phyloP scores from a whole-genome alignment of 2,888 invertebrate species.

The Ophion obscuratus region DNA sequence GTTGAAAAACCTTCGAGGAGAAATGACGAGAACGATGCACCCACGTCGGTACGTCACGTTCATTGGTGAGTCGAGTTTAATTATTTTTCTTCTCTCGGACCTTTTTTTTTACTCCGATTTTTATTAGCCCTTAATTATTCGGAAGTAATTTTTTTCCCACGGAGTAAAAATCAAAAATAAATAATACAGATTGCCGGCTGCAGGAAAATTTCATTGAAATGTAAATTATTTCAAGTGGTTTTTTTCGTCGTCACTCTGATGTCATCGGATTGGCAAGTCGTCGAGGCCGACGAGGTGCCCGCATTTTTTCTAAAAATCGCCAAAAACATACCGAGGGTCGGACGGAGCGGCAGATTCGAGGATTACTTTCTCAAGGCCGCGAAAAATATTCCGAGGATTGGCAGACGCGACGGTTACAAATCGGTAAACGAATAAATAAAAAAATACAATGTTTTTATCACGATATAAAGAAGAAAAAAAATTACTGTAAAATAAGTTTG shows the following conservation, averaged over 20 bases:
- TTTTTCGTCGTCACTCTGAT: constrained; percentile 60
- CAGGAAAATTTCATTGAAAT: not conserved
- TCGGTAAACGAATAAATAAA: constrained; percentile 64
- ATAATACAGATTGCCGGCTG: not conserved
- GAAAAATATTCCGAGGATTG: constrained; percentile 75
- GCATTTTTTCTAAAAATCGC: constrained; percentile 81
- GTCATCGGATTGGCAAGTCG: constrained; percentile 48
- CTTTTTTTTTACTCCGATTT: not conserved
- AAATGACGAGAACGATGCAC: constrained; percentile 32
- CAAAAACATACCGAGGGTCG: constrained; percentile 79
- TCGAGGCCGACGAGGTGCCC: constrained; percentile 77
- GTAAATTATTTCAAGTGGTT: constrained; percentile 40
- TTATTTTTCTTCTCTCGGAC: constrained; percentile 1
- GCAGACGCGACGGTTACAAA: constrained; percentile 65
- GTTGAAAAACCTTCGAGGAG: constrained; percentile 25
- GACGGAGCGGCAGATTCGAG: constrained; percentile 76
- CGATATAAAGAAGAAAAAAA: not conserved
- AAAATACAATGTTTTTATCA: constrained; percentile 5
- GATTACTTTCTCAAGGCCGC: constrained; percentile 76
- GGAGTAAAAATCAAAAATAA: not conserved
- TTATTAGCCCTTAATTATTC: too few relatives aligned
- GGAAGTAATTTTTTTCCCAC: not conserved
- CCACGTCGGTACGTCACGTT: constrained; percentile 24
- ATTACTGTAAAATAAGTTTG: not conserved
- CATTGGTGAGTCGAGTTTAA: constrained; percentile 41